These are phyloP conservation scores for Acanthopagrus latus DNA, from an alignment of 2,797 vertebrate species.

Conservation along the genomic window DNA sequence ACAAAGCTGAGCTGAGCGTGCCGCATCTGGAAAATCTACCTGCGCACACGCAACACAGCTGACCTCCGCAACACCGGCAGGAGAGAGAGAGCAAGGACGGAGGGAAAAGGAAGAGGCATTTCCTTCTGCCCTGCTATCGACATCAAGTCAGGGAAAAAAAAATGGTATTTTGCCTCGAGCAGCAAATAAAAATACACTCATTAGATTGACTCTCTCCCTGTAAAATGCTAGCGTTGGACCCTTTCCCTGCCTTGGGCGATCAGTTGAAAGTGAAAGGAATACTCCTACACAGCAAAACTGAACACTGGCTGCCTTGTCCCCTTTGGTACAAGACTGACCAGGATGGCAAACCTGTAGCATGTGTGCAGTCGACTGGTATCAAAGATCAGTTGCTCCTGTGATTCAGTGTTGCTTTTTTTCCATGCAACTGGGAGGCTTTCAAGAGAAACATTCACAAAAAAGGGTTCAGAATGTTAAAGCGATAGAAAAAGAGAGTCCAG, in stretches of 20 bases:
- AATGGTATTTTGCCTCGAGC: constrained; percentile 14
- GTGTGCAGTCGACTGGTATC: neutral
- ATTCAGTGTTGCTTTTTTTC: neutral
- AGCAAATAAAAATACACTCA: constrained; percentile 24
- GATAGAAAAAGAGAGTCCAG: no score
- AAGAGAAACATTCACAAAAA: neutral
- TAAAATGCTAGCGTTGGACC: neutral
- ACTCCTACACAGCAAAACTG: constrained; percentile 10
- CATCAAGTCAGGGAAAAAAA: constrained; percentile 37
- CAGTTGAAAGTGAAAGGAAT: neutral
- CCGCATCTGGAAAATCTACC: constrained; percentile 71
- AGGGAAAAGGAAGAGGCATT: constrained; percentile 32
- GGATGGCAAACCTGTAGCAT: neutral
- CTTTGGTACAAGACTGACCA: neutral
- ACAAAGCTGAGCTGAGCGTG: constrained; percentile 44
- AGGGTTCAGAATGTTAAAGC: no score
- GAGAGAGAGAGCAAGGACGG: constrained; percentile 1
- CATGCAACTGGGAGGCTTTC: neutral
- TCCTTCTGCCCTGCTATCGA: constrained; percentile 49
- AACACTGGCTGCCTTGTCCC: constrained; percentile 4
- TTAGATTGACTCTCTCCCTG: constrained; percentile 8
- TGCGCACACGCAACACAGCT: constrained; percentile 32
- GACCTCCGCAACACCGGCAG: constrained; percentile 46
- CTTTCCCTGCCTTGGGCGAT: neutral
- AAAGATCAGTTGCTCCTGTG: neutral